phyloP scores from a whole-genome alignment of 1,140 invertebrate species.

The Drosophila rufa region DNA sequence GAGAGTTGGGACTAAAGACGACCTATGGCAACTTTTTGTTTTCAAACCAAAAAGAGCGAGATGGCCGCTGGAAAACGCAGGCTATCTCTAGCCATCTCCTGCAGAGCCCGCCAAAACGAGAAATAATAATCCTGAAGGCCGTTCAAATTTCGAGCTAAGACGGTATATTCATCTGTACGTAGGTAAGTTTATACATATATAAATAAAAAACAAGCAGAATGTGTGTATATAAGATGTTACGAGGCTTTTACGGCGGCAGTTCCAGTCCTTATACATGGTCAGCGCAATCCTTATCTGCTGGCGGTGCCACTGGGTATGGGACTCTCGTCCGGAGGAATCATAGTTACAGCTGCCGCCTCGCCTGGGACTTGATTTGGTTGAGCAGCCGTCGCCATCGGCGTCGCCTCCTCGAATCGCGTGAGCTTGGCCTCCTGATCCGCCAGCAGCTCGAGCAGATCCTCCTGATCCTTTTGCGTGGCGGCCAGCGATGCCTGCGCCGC shows the following conservation, averaged over 20 bases:
- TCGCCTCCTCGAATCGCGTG: conserved; percentile 55
- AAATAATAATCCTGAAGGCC: neutral
- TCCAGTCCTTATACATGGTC: conserved; percentile 11
- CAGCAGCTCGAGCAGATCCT: conserved; percentile 94
- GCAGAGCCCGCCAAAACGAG: conserved; percentile 21
- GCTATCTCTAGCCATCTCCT: conserved; percentile 1
- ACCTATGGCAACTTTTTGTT: neutral
- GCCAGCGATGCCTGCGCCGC: conserved; percentile 86
- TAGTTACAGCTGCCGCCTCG: neutral
- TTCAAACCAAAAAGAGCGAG: conserved; percentile 3
- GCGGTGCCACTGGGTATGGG: conserved; percentile 16
- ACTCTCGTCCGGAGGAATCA: conserved; percentile 2
- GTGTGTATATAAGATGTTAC: conserved; percentile 34
- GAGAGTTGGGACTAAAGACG: too few relatives aligned
- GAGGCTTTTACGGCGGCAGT: conserved; percentile 27
- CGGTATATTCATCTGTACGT: conserved; percentile 21
- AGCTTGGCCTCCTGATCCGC: conserved; percentile 88
- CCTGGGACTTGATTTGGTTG: conserved; percentile 6
- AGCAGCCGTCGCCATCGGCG: neutral
- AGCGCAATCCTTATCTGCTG: conserved; percentile 46
- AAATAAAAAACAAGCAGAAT: conserved; percentile 54
- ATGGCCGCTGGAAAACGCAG: neutral
- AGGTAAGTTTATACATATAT: conserved; percentile 20
- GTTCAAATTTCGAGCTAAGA: conserved; percentile 1
- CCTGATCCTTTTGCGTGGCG: conserved; percentile 93